Conservation (phyloP, 2,113 vertebrate species). For the Lepus timidus region DNA sequence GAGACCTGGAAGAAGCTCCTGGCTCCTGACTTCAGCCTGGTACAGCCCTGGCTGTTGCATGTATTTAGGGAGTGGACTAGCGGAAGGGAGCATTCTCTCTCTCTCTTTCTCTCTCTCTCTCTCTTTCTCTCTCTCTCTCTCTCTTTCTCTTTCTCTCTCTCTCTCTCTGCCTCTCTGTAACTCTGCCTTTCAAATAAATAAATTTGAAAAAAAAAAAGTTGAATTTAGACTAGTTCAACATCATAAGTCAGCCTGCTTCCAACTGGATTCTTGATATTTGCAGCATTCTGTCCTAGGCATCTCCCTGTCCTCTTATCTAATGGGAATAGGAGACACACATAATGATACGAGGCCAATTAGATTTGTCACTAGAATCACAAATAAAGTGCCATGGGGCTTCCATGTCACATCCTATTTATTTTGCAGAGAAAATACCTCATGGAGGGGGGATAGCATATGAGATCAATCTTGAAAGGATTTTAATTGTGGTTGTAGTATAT, state of each 20-base stretch:
- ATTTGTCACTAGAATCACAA: conserved; percentile 35
- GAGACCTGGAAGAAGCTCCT: too few species aligned
- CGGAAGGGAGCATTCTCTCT: too few species aligned
- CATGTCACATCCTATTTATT: conserved; percentile 12
- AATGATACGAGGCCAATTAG: conserved; percentile 2
- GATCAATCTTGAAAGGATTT: neutral
- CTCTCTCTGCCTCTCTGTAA: too few species aligned
- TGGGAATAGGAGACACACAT: neutral
- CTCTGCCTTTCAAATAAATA: too few species aligned
- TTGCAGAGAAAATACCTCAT: conserved; percentile 1
- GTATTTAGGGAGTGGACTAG: too few species aligned
- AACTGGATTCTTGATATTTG: conserved; percentile 31
- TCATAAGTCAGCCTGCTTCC: neutral
- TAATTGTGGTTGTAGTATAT: neutral
- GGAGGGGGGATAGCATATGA: neutral
- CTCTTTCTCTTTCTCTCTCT: too few species aligned
- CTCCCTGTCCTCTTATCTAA: neutral
- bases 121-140: accelerated
- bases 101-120: too few species aligned
- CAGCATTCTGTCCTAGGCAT: neutral
- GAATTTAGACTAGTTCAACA: conserved; percentile 11
- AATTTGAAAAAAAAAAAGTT: neutral
- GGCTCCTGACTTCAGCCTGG: too few species aligned
- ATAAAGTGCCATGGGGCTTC: neutral
- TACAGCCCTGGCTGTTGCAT: too few species aligned